These are phyloP conservation scores for Synanthedon tipuliformis DNA, from an alignment of 2,888 invertebrate species.

Conservation along the genomic window DNA sequence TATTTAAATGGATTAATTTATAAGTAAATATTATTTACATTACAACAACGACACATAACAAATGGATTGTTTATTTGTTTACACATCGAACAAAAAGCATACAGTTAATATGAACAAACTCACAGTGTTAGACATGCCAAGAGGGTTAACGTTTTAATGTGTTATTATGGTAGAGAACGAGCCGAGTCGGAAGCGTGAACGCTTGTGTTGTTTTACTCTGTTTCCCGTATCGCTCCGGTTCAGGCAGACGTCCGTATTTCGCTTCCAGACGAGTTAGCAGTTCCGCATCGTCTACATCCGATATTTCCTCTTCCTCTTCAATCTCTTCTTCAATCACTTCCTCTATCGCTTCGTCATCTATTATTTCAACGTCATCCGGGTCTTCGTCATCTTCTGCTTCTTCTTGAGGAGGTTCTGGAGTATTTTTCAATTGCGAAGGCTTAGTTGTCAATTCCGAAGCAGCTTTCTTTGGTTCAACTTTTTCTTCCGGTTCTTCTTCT, in stretches of 20 bases:
- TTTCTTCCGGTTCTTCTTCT: constrained; percentile 46
- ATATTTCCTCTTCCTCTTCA: constrained; percentile 64
- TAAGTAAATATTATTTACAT: no score
- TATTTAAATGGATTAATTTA: no score
- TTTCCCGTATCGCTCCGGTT: constrained; percentile 54
- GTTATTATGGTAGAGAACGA: constrained; percentile 17
- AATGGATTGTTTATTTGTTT: no score
- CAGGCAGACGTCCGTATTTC: constrained; percentile 78
- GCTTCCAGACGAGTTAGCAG: constrained; percentile 77
- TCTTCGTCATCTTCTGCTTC: constrained; percentile 36
- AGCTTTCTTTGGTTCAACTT: constrained; percentile 35
- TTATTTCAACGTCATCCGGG: constrained; percentile 56
- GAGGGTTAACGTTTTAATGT: constrained; percentile 8
- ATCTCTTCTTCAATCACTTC: constrained; percentile 61
- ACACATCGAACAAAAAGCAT: no score
- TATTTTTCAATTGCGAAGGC: constrained; percentile 9
- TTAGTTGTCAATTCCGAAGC: constrained; percentile 25
- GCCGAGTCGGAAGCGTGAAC: constrained; percentile 25
- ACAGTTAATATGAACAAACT: constrained; percentile 20
- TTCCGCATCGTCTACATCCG: constrained; percentile 78
- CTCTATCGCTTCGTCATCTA: constrained; percentile 57
- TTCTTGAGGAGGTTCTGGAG: constrained; percentile 19
- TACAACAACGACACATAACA: no score
- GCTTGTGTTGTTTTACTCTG: constrained; percentile 38
- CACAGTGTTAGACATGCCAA: constrained; percentile 49